Evolutionary conservation across 2,797 vertebrate genomes (phyloP).

Genomic region (Apogon talboti): DNA sequence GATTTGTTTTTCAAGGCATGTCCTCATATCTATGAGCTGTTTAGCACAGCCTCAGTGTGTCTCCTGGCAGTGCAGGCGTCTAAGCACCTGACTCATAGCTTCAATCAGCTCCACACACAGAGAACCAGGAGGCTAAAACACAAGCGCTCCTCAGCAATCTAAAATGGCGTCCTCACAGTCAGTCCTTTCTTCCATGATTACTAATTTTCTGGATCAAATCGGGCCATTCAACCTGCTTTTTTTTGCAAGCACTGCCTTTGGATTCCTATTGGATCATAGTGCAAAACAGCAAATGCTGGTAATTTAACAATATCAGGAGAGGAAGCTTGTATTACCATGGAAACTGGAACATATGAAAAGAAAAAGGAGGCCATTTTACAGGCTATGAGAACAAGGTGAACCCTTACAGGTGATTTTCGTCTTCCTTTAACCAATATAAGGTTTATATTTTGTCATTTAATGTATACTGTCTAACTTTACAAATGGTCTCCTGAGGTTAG

Average conservation of each 20-base stretch:
- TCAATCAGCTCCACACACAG: constrained; percentile 67
- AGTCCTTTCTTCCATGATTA: constrained; percentile 39
- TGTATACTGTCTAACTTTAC: constrained; percentile 1
- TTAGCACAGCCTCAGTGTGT: constrained; percentile 30
- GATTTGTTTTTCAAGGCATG: constrained; percentile 27
- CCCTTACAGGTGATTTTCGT: not conserved
- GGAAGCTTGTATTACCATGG: constrained; percentile 8
- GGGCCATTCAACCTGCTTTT: not conserved
- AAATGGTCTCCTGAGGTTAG: constrained; percentile 17
- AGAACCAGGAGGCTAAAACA: constrained; percentile 51
- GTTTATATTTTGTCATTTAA: constrained; percentile 6
- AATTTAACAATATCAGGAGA: constrained; percentile 2
- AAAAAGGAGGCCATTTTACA: constrained; percentile 60
- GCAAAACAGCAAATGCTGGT: constrained; percentile 15
- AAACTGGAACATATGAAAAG: constrained; percentile 41
- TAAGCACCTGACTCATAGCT: constrained; percentile 47
- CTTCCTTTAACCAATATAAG: not conserved
- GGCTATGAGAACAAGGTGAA: constrained; percentile 21
- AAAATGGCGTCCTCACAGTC: constrained; percentile 64
- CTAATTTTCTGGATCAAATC: constrained; percentile 3
- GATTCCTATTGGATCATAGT: constrained; percentile 5
- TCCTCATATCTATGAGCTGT: constrained; percentile 24
- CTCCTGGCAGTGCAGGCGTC: constrained; percentile 46
- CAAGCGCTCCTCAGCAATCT: constrained; percentile 30
- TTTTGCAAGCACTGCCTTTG: not conserved